Conservation (phyloP, 2,113 vertebrate species). For the Hydropotes inermis region DNA sequence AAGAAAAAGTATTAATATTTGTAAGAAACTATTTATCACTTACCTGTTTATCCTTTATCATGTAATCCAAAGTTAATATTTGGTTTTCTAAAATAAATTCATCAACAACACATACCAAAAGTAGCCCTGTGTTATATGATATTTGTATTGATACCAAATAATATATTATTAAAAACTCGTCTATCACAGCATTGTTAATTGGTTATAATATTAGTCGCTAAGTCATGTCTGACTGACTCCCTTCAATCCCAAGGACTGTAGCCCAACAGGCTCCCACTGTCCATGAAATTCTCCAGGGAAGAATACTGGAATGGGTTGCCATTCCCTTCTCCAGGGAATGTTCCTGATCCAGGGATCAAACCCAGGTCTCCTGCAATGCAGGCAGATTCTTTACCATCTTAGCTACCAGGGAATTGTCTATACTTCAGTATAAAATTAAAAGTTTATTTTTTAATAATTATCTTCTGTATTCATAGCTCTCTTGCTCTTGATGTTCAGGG, state of each 20-base stretch:
- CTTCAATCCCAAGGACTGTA: neutral
- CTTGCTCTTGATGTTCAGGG: neutral
- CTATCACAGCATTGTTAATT: neutral
- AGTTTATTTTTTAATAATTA: neutral
- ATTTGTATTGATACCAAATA: neutral
- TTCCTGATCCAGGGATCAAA: neutral
- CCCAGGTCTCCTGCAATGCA: neutral
- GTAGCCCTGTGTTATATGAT: neutral
- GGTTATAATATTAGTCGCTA: neutral
- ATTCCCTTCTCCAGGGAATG: neutral
- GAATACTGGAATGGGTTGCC: neutral
- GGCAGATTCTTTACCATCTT: neutral
- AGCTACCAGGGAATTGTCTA: neutral
- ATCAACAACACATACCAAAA: neutral
- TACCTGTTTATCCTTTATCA: neutral
- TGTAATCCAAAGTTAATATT: neutral
- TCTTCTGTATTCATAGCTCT: neutral
- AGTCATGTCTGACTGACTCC: neutral
- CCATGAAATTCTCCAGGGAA: neutral
- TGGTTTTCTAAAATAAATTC: slow-evolving; percentile 12
- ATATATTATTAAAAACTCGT: neutral
- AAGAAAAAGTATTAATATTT: slow-evolving; percentile 4
- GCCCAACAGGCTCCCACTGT: neutral
- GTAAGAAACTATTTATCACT: neutral
- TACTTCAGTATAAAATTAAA: neutral